These are phyloP conservation scores for Zaprionus gabonicus DNA, from an alignment of 1,140 invertebrate species.

Conservation along the genomic window DNA sequence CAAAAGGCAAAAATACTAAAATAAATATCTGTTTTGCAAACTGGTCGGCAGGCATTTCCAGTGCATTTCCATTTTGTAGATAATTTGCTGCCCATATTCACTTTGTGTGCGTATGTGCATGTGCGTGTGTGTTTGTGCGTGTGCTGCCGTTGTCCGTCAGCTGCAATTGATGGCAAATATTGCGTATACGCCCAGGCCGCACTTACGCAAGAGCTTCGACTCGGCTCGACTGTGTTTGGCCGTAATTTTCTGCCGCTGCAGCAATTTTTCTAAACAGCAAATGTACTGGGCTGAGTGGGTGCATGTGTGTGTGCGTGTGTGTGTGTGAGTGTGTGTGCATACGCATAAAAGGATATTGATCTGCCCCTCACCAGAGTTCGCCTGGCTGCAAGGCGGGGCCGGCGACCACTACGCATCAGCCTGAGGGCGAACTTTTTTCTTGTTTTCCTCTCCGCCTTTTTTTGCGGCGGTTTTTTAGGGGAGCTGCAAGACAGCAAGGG, in stretches of 20 bases:
- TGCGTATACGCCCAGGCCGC: constrained; percentile 69
- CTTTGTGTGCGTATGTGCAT: background rate
- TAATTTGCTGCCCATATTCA: constrained; percentile 72
- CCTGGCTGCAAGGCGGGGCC: background rate
- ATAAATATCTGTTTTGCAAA: constrained; percentile 71
- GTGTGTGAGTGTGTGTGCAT: constrained; percentile 46
- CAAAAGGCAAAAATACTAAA: constrained; percentile 64
- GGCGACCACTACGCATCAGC: constrained; percentile 10
- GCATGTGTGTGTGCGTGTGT: background rate
- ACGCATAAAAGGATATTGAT: constrained; percentile 82
- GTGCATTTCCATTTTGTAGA: constrained; percentile 57
- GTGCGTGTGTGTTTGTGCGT: constrained; percentile 16
- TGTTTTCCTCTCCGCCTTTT: constrained; percentile 16
- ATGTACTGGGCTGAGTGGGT: constrained; percentile 50
- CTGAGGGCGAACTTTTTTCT: constrained; percentile 52
- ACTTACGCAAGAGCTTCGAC: constrained; percentile 68
- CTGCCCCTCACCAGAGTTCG: constrained; percentile 71
- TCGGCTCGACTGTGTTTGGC: constrained; percentile 56
- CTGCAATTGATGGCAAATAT: constrained; percentile 81
- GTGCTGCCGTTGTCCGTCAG: constrained; percentile 54
- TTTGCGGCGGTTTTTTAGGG: constrained; percentile 40
- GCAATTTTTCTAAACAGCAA: constrained; percentile 74
- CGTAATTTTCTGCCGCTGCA: constrained; percentile 29
- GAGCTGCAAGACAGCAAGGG: constrained; percentile 56
- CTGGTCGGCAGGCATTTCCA: background rate